Evolutionary conservation across 2,113 vertebrate species (phyloP).

Genomic region (Physeter macrocephalus): DNA sequence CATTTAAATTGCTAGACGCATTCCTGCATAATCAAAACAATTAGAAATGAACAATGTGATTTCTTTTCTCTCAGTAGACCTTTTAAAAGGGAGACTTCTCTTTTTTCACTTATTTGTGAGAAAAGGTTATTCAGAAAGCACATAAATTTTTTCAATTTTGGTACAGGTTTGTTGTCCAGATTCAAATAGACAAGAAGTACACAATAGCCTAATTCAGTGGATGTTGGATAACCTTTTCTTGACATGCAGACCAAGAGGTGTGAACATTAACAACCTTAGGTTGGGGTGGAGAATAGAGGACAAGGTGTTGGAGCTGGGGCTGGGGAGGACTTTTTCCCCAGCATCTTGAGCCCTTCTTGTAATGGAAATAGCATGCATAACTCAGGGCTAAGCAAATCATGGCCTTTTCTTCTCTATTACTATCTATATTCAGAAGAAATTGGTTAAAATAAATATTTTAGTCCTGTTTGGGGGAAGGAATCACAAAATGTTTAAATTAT

Average conservation of each 20-base stretch:
- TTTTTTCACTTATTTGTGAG: background rate
- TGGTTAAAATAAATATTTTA: background rate
- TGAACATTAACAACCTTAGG: background rate
- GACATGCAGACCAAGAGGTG: background rate
- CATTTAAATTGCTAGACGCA: background rate
- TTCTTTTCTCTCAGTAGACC: background rate
- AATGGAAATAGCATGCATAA: background rate
- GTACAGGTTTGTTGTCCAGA: background rate
- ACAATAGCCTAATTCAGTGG: background rate
- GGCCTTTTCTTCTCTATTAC: background rate
- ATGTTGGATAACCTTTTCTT: background rate
- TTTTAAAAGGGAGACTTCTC: background rate
- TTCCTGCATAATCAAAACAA: background rate
- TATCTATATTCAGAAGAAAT: background rate
- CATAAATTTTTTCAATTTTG: background rate
- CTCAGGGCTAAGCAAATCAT: background rate
- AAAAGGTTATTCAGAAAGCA: background rate
- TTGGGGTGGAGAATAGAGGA: background rate
- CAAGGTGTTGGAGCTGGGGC: background rate
- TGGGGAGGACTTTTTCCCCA: background rate
- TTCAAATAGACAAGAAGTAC: background rate
- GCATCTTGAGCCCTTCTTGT: background rate
- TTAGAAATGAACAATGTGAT: background rate
- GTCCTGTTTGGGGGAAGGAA: background rate
- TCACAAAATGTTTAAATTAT: background rate